Evolutionary conservation across 2,113 vertebrate species (phyloP).

Genomic region (Rhinichthys klamathensis): DNA sequence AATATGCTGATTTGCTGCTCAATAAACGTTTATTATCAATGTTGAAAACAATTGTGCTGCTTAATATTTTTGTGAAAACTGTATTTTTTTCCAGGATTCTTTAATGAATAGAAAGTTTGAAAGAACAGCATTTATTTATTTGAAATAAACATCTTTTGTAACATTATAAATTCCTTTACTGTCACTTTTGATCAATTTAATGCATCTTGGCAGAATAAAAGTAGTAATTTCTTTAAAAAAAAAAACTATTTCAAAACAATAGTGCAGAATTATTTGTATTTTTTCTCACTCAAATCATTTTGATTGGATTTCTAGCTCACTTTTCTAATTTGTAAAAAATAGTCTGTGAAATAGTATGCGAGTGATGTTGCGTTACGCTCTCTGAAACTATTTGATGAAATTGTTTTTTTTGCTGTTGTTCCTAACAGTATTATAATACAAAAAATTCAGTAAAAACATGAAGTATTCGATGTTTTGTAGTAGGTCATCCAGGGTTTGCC

Average conservation of each 20-base stretch:
- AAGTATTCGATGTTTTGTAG: not conserved
- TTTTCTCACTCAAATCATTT: not conserved
- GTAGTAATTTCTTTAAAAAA: not conserved
- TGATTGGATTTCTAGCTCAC: not conserved
- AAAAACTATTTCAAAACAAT: not conserved
- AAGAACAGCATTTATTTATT: not conserved
- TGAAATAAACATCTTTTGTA: not conserved
- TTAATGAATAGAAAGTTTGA: too few relatives aligned
- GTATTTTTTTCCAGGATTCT: too few relatives aligned
- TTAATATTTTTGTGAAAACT: too few relatives aligned
- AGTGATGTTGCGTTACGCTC: not conserved
- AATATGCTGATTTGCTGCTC: too few relatives aligned
- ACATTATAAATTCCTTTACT: not conserved
- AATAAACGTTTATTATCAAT: too few relatives aligned
- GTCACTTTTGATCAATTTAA: not conserved
- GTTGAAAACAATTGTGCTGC: too few relatives aligned
- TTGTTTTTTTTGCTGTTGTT: not conserved
- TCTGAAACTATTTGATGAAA: not conserved
- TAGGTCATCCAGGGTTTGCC: not conserved
- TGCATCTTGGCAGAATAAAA: too few relatives aligned
- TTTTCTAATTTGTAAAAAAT: not conserved
- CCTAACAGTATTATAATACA: not conserved
- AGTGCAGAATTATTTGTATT: not conserved
- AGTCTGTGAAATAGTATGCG: not conserved
- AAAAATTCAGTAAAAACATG: not conserved